These are phyloP conservation scores for Acomys russatus DNA, from an alignment of 2,797 vertebrate genomes.

Conservation along the genomic window DNA sequence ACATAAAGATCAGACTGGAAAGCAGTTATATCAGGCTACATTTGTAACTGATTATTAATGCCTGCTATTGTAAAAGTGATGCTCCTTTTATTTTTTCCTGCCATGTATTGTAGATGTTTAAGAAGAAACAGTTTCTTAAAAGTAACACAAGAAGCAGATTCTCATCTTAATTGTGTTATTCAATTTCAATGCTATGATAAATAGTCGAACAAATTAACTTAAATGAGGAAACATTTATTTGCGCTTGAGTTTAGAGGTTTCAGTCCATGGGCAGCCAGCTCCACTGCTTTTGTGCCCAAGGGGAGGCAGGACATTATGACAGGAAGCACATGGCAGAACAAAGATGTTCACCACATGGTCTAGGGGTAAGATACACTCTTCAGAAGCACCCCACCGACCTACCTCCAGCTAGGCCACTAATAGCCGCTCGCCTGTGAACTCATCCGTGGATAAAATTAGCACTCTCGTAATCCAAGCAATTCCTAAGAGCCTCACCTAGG, in stretches of 20 bases:
- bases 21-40: conserved; percentile 9
- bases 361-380: neutral
- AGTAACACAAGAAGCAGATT: neutral
- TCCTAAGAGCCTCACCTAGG: neutral
- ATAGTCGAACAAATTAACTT: neutral
- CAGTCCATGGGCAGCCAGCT: neutral
- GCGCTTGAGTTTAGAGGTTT: neutral
- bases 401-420: neutral
- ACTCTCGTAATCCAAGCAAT: neutral
- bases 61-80: conserved; percentile 1
- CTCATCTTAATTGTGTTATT: neutral
- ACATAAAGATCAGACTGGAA: conserved; percentile 3
- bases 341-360: neutral
- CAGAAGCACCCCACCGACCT: neutral
- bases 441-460: neutral
- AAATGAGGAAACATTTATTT: neutral
- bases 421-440: neutral
- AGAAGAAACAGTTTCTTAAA: conserved; percentile 15
- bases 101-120: neutral
- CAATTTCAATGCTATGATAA: neutral
- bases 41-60: conserved; percentile 29
- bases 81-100: neutral
- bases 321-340: neutral
- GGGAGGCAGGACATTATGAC: neutral
- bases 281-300: neutral